Evolutionary conservation across 1,140 invertebrate genomes (phyloP).

Genomic region (Sycophaga agraensis): DNA sequence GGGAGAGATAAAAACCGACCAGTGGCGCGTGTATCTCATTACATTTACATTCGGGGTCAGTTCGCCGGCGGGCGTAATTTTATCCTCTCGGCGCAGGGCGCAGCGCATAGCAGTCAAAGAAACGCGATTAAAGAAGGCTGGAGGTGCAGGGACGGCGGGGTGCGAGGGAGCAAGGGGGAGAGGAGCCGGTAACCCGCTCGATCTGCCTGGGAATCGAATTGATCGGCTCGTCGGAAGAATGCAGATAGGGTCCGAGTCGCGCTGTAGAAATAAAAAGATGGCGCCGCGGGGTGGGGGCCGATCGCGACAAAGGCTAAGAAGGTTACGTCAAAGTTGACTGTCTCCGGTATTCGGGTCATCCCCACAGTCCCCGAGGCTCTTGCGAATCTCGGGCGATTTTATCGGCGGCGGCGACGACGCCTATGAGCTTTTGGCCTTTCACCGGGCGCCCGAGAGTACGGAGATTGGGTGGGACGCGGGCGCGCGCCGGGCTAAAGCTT

Average conservation of each 20-base stretch:
- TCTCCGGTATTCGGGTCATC: neutral
- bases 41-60: constrained; percentile 14
- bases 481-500: no score
- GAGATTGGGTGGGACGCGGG: neutral
- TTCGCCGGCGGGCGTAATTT: constrained; percentile 8
- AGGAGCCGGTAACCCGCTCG: neutral
- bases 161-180: neutral
- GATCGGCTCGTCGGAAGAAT: neutral
- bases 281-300: neutral
- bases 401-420: neutral
- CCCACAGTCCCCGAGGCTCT: neutral
- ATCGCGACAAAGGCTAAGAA: constrained; percentile 6
- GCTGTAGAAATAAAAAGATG: neutral
- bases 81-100: neutral
- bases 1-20: constrained; percentile 6
- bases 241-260: constrained; percentile 6
- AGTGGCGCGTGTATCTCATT: constrained; percentile 18
- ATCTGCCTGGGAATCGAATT: neutral
- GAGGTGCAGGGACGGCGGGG: no score
- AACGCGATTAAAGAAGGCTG: constrained; percentile 19
- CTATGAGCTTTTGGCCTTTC: constrained; percentile 14
- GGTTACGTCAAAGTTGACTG: constrained; percentile 11
- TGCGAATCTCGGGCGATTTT: constrained; percentile 12
- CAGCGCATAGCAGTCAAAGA: constrained; percentile 6
- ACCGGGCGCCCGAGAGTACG: neutral